phyloP scores from a whole-genome alignment of 2,113 vertebrate species.

The Chiloscyllium plagiosum region DNA sequence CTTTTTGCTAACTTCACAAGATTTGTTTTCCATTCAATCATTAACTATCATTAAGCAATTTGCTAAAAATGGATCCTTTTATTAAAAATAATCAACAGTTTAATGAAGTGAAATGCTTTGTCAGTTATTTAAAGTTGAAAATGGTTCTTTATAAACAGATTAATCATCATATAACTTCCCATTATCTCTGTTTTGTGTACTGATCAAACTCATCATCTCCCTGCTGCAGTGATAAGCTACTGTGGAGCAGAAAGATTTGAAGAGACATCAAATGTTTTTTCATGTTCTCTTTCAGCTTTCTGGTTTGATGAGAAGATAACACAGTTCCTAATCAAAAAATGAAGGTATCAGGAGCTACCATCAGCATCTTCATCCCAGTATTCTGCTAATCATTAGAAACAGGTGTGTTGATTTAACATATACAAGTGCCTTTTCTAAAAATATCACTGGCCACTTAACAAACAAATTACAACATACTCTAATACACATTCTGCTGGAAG shows the following conservation, averaged over 20 bases:
- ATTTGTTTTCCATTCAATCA: neutral
- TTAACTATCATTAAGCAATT: conserved; percentile 1
- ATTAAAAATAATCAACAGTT: neutral
- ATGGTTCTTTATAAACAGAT: neutral
- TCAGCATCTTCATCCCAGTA: neutral
- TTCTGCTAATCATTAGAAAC: neutral
- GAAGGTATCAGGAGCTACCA: neutral
- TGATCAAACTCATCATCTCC: neutral
- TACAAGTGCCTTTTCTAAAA: neutral
- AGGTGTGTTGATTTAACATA: neutral
- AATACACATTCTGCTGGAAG: neutral
- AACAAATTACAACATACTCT: neutral
- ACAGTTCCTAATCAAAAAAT: neutral
- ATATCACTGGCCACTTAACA: conserved; percentile 7
- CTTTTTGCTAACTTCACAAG: neutral
- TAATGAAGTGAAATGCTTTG: neutral
- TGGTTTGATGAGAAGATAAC: conserved; percentile 12
- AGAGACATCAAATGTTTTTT: conserved; percentile 19
- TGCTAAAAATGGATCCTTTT: neutral
- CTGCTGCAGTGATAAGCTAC: neutral
- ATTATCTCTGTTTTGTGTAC: neutral
- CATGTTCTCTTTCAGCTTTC: neutral
- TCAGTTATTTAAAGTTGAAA: neutral
- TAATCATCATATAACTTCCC: neutral
- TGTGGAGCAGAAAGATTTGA: conserved; percentile 23